Evolutionary conservation across 2,113 vertebrate species (phyloP), one percentile per base, ranked within the genome.

Genomic region (Hemiscyllium ocellatum): DNA sequence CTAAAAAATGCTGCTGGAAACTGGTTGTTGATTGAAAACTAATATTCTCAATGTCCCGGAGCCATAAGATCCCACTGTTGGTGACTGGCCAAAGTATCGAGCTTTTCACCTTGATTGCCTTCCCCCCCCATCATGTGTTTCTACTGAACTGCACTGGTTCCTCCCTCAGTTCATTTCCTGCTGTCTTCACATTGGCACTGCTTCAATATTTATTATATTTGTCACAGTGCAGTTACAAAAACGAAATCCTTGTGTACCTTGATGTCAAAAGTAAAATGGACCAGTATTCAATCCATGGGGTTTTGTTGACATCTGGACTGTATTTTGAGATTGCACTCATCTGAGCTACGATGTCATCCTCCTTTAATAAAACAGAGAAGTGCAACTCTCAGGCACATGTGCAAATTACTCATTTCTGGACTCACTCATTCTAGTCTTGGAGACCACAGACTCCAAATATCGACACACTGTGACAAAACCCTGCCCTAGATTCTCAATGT

Each of bases 151-250:
- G 3, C 29, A 78, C 78, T 56, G 4, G 12, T 47, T 3, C 52
- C 4, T 24, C 24, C 13, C 4, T 3, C 52, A 65, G 4, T 6
- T 20, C 22, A 65, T 56, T 65, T 65, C 29, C 87, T 37, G 52
- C 52, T 52, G 15, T 90, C 86, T 56, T 47, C 61, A 91, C 29
- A 6, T 19, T 10, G 29, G 17, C 13, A 91, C 15, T n/a, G 29
- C 87, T 61, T 91, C 87, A 91, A 91, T 91, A 65, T 61, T 91
- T 65, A 91, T 65, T 56, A 91, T 13, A 65, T 29, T 65, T 91
- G 33, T 91, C 87, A 90, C 13, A 33, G 29, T 91, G 87, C 29
- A 91, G 56, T 91, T 91, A 91, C 87, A 91, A 10, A 10, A 50
- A 86, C 56, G 15, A 13, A 61, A 61, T 65, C 19, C 13, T 90